Evolutionary conservation across 2,888 invertebrate genomes (phyloP), one percentile per base, ranked within the genome.

Genomic region (Capitulum mitella): DNA sequence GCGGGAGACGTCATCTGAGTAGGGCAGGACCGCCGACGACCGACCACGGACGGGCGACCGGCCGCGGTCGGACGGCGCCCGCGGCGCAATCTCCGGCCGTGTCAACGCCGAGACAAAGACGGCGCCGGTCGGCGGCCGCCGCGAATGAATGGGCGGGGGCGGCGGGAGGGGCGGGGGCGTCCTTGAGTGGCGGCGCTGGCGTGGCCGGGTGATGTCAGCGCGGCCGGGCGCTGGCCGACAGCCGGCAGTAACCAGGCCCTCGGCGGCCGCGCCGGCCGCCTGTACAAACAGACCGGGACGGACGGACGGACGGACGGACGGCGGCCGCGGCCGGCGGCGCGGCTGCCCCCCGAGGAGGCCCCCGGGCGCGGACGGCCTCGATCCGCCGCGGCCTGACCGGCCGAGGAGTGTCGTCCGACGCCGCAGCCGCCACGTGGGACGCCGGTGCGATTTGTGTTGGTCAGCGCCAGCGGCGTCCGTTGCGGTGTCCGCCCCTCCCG

Each of bases 1-100:
- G n/a, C n/a, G n/a, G n/a, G n/a, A n/a, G n/a, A n/a, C n/a, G n/a
- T n/a, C n/a, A n/a, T n/a, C n/a, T n/a, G n/a, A n/a, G n/a, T n/a
- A n/a, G n/a, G n/a, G n/a, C n/a, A n/a, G n/a, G n/a, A n/a, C n/a
- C n/a, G n/a, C n/a, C n/a, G n/a, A n/a, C n/a, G n/a, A n/a, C n/a
- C n/a, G n/a, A n/a, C n/a, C 82, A 78, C 80, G 76, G 77, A 80
- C 54, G 82, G 82, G 80, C 81, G 76, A 40, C 79, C 79, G 70
- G 54, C 26, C 16, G 54, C 26, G 54, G 26, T 3, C 54, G 26
- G 26, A 26, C 26, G 26, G 26, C 19, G 6, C 54, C 54, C 26
- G 54, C 22, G 46, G 46, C 46, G 46, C 14, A 6, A 14, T 46
- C 46, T 6, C 10, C 46, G 10, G 46, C 51, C 51, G 51, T 43